Evolutionary conservation across 2,888 invertebrate species (phyloP), one percentile per base, ranked within the genome.

Genomic region (Steromphala cineraria): DNA sequence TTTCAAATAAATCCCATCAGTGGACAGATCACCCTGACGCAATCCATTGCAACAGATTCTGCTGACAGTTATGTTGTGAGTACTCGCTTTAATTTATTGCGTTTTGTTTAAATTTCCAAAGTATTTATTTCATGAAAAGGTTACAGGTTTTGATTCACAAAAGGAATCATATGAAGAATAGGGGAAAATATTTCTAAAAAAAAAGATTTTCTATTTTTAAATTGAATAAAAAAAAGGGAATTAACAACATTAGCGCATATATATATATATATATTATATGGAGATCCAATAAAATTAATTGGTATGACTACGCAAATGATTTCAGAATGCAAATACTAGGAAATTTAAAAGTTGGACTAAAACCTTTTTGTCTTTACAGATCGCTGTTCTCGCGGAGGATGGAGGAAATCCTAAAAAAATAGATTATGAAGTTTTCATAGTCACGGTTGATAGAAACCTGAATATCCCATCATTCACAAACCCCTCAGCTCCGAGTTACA

Each of bases 401-500:
- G 85, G 86, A 15, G 88, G 88, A 28, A 85, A 82, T 13, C 80
- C 75, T 17, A 17, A 24, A 10, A 74, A 78, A 1, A 62, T 24
- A 4, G 80, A 75, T n/a, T 53, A 53, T 24, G 52, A 62, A 4
- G 81, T 78, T 2, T 83, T 88, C 28, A 79, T 77, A 0, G 80
- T 88, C 31, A 82, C 81, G 1, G 85, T 88, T 13, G 83, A 85
- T 75, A 79, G 88, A n/a, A 88, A 88, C 81, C 79, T 88, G 21
- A 62, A 84, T 56, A 74, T 76, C 13, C 88, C 88, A 1, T 56
- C 55, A 13, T 86, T 87, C 13, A 78, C 46, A 40, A 28, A 19
- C 0, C 78, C 78, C 4, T 36, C 24, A 10, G 67, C 36, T 13
- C 67, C 78, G 7, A 67, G 15, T n/a, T 78, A 24, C 53, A 28